phyloP scores from a whole-genome alignment of 2,888 invertebrate species.

The Idaea dimidiata region DNA sequence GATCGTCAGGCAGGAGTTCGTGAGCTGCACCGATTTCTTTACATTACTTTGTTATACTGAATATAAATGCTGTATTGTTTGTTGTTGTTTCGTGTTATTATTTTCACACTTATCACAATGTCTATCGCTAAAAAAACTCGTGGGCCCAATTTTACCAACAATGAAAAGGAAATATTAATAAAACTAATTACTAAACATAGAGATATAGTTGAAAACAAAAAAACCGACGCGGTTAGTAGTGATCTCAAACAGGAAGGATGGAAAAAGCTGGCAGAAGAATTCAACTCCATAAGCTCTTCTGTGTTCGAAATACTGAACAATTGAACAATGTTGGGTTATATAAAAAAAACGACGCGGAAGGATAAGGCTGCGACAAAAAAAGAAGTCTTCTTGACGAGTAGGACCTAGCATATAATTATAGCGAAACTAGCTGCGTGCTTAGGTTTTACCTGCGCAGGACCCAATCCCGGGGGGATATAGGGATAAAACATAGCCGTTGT shows the following conservation, averaged over 20 bases:
- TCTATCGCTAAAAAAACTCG: background rate
- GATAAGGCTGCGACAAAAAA: background rate
- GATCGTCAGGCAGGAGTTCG: no score
- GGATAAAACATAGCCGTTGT: no score
- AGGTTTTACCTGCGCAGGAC: background rate
- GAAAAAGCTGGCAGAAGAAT: background rate
- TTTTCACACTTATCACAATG: background rate
- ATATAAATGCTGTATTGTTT: background rate
- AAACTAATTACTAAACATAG: background rate
- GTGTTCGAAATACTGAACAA: background rate
- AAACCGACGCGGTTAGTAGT: background rate
- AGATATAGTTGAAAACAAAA: background rate
- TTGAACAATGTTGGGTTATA: background rate
- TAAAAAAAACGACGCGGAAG: background rate
- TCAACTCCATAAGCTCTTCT: conserved; percentile 1
- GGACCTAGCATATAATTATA: background rate
- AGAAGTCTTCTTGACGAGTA: background rate
- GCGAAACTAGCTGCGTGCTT: background rate
- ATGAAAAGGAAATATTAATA: conserved; percentile 1
- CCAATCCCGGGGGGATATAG: no score
- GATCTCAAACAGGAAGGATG: background rate
- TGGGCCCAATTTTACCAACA: background rate
- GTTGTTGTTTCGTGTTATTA: background rate
- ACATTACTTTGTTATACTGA: no score
- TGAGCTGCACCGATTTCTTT: no score